Evolutionary conservation across 2,113 vertebrate genomes (phyloP).

Genomic region (Pteronura brasiliensis): DNA sequence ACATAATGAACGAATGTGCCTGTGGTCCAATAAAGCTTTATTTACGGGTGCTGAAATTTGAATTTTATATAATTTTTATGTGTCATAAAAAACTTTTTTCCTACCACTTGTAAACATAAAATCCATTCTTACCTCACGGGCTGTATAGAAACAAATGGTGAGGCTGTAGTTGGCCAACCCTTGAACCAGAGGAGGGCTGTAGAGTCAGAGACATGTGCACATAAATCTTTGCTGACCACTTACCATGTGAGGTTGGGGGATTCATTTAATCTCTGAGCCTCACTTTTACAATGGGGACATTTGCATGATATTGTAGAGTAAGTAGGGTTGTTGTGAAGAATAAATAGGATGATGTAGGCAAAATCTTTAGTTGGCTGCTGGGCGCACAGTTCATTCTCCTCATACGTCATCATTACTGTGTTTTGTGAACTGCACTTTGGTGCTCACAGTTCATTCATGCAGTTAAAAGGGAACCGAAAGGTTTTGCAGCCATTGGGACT

Average conservation of each 20-base stretch:
- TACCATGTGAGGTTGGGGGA: neutral
- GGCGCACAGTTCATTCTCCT: neutral
- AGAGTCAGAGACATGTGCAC: neutral
- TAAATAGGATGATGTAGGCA: neutral
- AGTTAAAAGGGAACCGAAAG: neutral
- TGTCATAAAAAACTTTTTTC: neutral
- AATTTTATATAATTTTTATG: neutral
- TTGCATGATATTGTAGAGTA: neutral
- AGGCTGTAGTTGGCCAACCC: neutral
- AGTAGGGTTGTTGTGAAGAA: neutral
- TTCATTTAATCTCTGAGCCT: neutral
- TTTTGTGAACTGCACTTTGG: neutral
- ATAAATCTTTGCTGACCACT: neutral
- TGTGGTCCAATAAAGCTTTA: neutral
- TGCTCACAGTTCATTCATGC: neutral
- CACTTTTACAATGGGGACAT: neutral
- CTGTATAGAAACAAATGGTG: neutral
- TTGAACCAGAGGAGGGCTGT: neutral
- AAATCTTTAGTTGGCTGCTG: neutral
- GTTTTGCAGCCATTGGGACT: neutral
- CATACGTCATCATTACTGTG: neutral
- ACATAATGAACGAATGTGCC: neutral
- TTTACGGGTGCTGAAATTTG: neutral
- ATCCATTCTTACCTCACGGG: neutral
- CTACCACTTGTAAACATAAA: neutral